Evolutionary conservation across 1,140 invertebrate species (phyloP), one percentile per base, ranked within the genome.

Genomic region (Araneus ventricosus): DNA sequence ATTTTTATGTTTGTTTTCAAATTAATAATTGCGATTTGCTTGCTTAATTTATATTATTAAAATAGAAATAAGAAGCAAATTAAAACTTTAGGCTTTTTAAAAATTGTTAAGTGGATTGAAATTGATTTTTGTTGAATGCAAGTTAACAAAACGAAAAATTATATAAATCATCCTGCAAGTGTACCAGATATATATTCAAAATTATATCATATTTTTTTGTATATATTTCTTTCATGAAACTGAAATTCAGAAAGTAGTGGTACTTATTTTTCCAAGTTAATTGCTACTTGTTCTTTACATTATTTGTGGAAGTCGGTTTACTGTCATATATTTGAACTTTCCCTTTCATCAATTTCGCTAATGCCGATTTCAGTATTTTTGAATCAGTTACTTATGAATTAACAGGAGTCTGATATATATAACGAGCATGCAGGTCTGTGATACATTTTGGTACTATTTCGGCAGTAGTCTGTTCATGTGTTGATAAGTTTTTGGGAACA

Each of bases 381-480:
- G 37, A 84, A 14, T 82, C 22, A 6, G 20, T 84, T 84, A 57
- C n/a, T 45, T 27, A 84, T 57, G 41, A 52, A n/a, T 84, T 84
- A 8, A 67, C 10, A 4, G 27, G 45, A 52, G n/a, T 87, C 27
- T 34, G 85, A 63, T 52, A 52, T 61, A 87, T n/a, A n/a, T n/a
- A 17, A 61, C 1, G 30, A 37, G 57, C 57, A 61, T 61, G 52
- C 85, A 75, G 87, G 87, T 30, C 63, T 88, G 87, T 88, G 87
- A 88, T 88, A 88, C 87, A 88, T 67, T 70, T 88, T 88, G 59
- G 87, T 88, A 88, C 63, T 88, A 88, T 88, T 88, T 24, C 45
- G 37, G 41, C 27, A 27, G 63, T 70, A 70, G 61, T 88, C 24
- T 24, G 80, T 82, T 82, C 80, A 45, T 87, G 82, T 52, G 63